Conservation (phyloP, 2,797 vertebrate species). For the Lutjanus campechanus region DNA sequence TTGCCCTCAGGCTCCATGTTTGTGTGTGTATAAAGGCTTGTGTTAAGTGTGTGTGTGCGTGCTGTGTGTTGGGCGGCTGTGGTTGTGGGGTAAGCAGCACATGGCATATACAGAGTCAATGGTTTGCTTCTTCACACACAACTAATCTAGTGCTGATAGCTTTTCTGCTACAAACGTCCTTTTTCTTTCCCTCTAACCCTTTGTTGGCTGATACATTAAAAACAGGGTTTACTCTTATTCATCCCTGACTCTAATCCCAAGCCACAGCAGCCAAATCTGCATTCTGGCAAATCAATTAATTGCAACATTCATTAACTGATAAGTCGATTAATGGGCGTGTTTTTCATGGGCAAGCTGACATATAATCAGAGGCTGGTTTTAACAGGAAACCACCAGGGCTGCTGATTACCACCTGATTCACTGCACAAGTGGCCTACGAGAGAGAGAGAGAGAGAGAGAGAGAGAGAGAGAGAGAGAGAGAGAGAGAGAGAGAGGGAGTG, state of each 20-base stretch:
- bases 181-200: slow-evolving; percentile 11
- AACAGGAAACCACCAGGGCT: slow-evolving; percentile 49
- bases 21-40: slow-evolving; percentile 19
- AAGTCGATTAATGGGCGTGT: slow-evolving; percentile 79
- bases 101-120: slow-evolving; percentile 34
- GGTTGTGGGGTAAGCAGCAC: slow-evolving; percentile 17
- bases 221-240: slow-evolving; percentile 1
- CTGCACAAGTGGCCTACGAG: neutral
- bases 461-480: no score
- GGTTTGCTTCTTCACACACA: slow-evolving; percentile 40
- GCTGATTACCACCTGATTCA: slow-evolving; percentile 60
- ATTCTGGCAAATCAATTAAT: slow-evolving; percentile 81
- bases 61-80: neutral
- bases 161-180: slow-evolving; percentile 51
- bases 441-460: no score
- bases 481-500: no score
- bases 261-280: slow-evolving; percentile 63
- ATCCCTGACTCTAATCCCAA: slow-evolving; percentile 46
- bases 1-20: slow-evolving; percentile 39
- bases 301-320: slow-evolving; percentile 84
- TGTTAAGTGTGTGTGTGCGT: neutral
- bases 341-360: slow-evolving; percentile 74
- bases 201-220: slow-evolving; percentile 20
- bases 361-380: slow-evolving; percentile 76
- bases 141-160: slow-evolving; percentile 60